Conservation (phyloP, 2,888 invertebrate genomes). For the Lochmaea crataegi region DNA sequence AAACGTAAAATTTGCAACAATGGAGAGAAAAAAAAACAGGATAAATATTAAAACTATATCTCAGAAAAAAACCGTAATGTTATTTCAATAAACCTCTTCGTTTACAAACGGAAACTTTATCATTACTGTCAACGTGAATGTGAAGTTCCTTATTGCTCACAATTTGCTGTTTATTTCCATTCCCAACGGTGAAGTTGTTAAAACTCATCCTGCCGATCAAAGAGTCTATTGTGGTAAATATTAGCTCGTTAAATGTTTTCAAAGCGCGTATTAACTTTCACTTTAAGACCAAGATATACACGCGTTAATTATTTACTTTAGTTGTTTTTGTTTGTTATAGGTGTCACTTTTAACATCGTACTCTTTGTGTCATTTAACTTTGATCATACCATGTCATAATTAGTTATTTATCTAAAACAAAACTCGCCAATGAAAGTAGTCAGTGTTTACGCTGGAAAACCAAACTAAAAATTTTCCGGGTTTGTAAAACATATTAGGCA, state of each 20-base stretch:
- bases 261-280: conserved; percentile 7
- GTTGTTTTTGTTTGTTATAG: conserved; percentile 11
- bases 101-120: background rate
- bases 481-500: no score
- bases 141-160: background rate
- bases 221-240: conserved; percentile 10
- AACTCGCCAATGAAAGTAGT: no score
- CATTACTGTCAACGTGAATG: background rate
- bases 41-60: no score
- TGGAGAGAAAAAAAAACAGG: no score
- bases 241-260: conserved; percentile 12
- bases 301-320: conserved; percentile 3
- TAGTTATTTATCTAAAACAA: background rate
- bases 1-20: no score
- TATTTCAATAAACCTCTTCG: background rate
- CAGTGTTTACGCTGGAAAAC: no score
- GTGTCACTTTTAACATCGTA: conserved; percentile 8
- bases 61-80: background rate
- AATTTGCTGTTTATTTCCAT: conserved; percentile 1
- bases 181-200: conserved; percentile 10
- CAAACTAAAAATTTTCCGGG: no score
- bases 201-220: conserved; percentile 13
- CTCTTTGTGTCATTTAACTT: conserved; percentile 5
- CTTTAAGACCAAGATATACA: conserved; percentile 1
- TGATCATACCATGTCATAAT: conserved; percentile 9